A percentile compares a stretch with the other conserved stretches of the same genome.
Conservation (phyloP, 2,888 invertebrate species). For the Oscheius sp. region DNA sequence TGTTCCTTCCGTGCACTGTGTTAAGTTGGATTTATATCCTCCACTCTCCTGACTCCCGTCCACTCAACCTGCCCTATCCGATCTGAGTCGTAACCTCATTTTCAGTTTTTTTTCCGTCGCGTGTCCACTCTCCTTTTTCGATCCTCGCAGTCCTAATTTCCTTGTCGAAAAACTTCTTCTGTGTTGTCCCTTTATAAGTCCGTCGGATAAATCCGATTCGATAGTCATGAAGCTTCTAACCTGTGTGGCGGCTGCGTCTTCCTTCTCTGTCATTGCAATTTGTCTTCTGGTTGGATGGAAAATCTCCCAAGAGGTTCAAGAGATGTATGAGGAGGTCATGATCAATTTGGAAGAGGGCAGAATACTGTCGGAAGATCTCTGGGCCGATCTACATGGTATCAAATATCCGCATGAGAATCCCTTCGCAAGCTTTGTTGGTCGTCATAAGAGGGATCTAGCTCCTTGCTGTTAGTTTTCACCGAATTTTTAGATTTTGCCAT, state of each 20-base stretch:
- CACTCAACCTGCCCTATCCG: too few relatives aligned
- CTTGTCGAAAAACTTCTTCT: too few relatives aligned
- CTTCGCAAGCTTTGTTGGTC: conserved; percentile 11
- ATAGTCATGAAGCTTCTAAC: conserved; percentile 1
- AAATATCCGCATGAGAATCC: not conserved
- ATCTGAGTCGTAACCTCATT: too few relatives aligned
- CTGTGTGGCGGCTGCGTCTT: not conserved
- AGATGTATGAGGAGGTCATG: conserved; percentile 24
- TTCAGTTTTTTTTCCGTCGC: too few relatives aligned
- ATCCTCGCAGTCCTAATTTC: too few relatives aligned
- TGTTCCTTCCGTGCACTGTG: too few relatives aligned
- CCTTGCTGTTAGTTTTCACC: conserved; percentile 8
- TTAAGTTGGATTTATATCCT: too few relatives aligned
- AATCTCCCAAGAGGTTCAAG: conserved; percentile 17
- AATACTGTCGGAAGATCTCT: conserved; percentile 11
- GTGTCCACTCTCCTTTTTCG: too few relatives aligned
- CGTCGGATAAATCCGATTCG: too few relatives aligned
- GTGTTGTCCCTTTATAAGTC: too few relatives aligned
- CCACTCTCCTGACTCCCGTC: too few relatives aligned
- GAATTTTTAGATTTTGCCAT: not conserved
- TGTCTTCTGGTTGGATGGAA: conserved; percentile 1
- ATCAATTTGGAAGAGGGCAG: conserved; percentile 17
- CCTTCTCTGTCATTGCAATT: not conserved
- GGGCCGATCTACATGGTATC: not conserved
- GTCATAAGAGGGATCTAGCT: conserved; percentile 6